Base-by-base conservation (phyloP, 2,888 invertebrate genomes). In the Ephialtes manifestator region DNA sequence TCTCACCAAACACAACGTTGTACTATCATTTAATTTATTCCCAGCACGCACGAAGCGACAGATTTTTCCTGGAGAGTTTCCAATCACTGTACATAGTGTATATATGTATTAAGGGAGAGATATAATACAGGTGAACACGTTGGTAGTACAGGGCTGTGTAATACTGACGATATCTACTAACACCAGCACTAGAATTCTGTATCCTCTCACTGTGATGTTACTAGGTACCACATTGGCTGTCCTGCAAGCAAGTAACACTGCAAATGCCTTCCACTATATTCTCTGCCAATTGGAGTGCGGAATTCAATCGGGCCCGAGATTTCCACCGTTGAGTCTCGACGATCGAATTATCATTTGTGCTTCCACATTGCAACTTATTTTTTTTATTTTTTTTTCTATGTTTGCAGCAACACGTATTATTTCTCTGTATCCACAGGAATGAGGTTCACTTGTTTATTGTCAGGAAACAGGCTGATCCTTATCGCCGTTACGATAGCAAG, bases 51-150 rank as follows among this genome's bases (percentile, higher is more conserved):
- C 46, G 63, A 39, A 48, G 31, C 48, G 13, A 75, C 31, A 74
- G 72, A 70, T 75, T 76, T 81, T 76, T 63, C 65, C 18, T 39
- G 43, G 60, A 58, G 60, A 39, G 72, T 65, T 74, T 78, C 67
- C 78, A 74, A 78, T 82, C 81, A 82, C 74, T 43, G 74, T 53
- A 18, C 48, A 70, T n/a, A 4, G 24, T 70, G 51, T 48, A 18
- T 53, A 11, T 28, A 48, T 68, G 28, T 48, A 8, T n/a, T 1
- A 28, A 20, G 48, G 28, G 7, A 20, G 13, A 11, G 24, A 28
- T 31, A 15, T 58, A 58, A 18, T 28, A 28, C 4, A 58, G 24
- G 15, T 24, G 15, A 5, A 28, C 13, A 28, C 24, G 13, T 55
- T 35, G 63, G 8, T 58, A 8, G 58, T 18, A 10, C 18, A 20